Conservation (phyloP, 1,140 invertebrate genomes). For the Drosophila littoralis region DNA sequence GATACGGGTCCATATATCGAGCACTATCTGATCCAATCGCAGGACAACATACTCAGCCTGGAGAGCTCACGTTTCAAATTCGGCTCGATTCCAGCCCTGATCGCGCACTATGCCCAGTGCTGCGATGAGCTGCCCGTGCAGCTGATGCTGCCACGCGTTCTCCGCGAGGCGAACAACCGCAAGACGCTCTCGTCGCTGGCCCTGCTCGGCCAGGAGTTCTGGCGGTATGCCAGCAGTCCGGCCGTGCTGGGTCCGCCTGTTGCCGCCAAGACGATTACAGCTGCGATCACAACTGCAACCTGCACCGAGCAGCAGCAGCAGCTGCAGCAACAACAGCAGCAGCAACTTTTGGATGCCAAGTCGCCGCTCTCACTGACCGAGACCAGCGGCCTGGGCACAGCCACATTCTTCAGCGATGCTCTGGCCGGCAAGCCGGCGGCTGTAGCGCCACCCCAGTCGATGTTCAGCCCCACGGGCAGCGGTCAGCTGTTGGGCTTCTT, state of each 20-base stretch:
- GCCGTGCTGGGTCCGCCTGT: conserved; percentile 83
- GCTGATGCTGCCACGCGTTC: conserved; percentile 92
- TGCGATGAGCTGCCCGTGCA: conserved; percentile 97
- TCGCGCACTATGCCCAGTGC: conserved; percentile 96
- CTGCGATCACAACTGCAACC: too few species aligned
- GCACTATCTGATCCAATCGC: conserved; percentile 96
- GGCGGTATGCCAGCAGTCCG: conserved; percentile 94
- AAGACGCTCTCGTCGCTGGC: conserved; percentile 95
- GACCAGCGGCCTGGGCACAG: conserved; percentile 80
- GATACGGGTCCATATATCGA: conserved; percentile 96
- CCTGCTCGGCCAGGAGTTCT: conserved; percentile 96
- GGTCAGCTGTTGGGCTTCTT: conserved; percentile 66
- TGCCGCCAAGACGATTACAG: conserved; percentile 1
- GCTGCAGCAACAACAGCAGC: conserved; percentile 10
- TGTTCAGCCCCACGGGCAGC: conserved; percentile 79
- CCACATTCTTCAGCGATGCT: conserved; percentile 75
- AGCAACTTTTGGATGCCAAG: conserved; percentile 71
- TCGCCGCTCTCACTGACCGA: conserved; percentile 82
- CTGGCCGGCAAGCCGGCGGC: conserved; percentile 43
- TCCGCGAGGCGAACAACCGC: conserved; percentile 93
- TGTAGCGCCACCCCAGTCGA: conserved; percentile 19
- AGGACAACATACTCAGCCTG: conserved; percentile 91
- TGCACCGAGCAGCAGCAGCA: neutral
- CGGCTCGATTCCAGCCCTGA: conserved; percentile 94
- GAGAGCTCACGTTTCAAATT: conserved; percentile 97